These are phyloP conservation scores for Tetragonula clypearis DNA, from an alignment of 1,140 invertebrate genomes.

Conservation along the genomic window DNA sequence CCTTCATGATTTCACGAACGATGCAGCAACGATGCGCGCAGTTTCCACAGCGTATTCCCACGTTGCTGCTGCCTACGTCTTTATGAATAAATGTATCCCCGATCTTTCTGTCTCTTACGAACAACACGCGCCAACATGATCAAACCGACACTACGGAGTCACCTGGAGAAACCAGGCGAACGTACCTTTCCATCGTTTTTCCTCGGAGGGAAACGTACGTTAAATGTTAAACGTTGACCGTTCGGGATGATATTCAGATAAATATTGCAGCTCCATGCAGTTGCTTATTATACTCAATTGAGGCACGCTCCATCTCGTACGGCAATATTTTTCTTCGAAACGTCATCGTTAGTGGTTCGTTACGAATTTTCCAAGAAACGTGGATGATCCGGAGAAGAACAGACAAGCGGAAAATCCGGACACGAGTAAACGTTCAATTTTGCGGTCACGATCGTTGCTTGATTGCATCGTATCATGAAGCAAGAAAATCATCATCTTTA, in stretches of 20 bases:
- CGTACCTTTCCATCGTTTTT: neutral
- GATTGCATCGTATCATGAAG: neutral
- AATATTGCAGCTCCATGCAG: neutral
- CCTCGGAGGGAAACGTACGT: neutral
- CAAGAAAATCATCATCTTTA: neutral
- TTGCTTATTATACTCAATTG: neutral
- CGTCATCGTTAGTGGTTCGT: neutral
- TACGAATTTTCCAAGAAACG: neutral
- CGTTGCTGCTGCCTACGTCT: neutral
- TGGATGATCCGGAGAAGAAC: too few relatives aligned
- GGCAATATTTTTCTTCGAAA: neutral
- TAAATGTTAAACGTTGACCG: neutral
- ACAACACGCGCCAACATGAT: conserved; percentile 44
- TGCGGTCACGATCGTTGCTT: neutral
- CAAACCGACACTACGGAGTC: conserved; percentile 14
- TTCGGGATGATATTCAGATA: neutral
- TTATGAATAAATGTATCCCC: conserved; percentile 65
- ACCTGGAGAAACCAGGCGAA: conserved; percentile 1
- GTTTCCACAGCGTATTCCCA: neutral
- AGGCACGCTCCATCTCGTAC: too few relatives aligned
- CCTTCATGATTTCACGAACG: neutral
- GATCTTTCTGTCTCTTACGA: conserved; percentile 43
- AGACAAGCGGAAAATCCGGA: neutral
- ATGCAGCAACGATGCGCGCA: neutral
- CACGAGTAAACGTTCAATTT: neutral